These are phyloP conservation scores for Bombus superbus DNA, from an alignment of 1,140 invertebrate genomes.

Conservation along the genomic window DNA sequence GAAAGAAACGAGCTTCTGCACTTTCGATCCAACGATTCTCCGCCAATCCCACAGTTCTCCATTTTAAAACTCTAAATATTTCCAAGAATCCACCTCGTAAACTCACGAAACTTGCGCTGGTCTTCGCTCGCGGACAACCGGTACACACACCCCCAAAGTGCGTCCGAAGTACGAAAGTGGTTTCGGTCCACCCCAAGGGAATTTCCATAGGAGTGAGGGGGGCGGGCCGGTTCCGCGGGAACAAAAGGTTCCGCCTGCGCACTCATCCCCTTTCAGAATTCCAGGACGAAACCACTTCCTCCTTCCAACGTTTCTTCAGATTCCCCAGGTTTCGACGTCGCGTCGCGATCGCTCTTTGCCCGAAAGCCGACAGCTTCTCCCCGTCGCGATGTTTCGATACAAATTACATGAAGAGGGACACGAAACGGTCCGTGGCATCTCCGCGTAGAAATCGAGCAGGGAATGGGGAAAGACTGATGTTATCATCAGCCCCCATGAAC, in stretches of 20 bases:
- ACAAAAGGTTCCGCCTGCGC: conserved; percentile 47
- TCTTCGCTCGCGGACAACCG: background rate
- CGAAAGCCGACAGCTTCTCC: conserved; percentile 62
- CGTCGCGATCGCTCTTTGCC: conserved; percentile 70
- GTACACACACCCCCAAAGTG: background rate
- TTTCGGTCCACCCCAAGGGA: background rate
- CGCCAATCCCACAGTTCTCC: too few relatives aligned
- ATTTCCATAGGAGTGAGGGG: conserved; percentile 13
- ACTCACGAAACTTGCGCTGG: background rate
- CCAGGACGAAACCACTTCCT: conserved; percentile 46
- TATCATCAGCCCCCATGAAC: conserved; percentile 72
- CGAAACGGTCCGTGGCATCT: conserved; percentile 48
- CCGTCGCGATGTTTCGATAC: conserved; percentile 74
- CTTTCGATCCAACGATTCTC: too few relatives aligned
- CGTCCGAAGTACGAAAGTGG: background rate
- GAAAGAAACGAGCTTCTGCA: too few relatives aligned
- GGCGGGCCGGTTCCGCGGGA: conserved; percentile 6
- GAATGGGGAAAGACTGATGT: conserved; percentile 73
- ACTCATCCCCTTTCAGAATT: conserved; percentile 49
- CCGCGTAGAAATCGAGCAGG: conserved; percentile 10
- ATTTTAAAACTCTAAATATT: background rate
- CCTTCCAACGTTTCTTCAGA: conserved; percentile 53
- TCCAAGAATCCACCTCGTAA: background rate
- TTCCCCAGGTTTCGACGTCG: conserved; percentile 42
- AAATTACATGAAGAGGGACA: conserved; percentile 76